These are phyloP conservation scores for Beaufortia kweichowensis DNA, from an alignment of 2,113 vertebrate species.

Conservation along the genomic window DNA sequence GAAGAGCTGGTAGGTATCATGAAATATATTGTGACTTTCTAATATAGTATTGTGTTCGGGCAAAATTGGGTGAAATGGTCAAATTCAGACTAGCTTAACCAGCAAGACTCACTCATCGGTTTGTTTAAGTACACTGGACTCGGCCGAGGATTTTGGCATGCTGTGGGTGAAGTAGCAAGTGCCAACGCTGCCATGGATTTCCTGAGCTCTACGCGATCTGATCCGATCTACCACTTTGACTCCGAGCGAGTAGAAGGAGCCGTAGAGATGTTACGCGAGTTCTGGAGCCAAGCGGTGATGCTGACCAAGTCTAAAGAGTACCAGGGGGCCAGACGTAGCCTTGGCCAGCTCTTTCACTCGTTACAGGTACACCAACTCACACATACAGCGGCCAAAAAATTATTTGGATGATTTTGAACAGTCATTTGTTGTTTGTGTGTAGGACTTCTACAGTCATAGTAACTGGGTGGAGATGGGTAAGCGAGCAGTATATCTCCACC, in stretches of 20 bases:
- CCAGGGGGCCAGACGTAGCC: slow-evolving; percentile 70
- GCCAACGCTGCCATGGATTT: slow-evolving; percentile 84
- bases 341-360: slow-evolving; percentile 80
- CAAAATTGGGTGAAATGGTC: too few species aligned
- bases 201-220: slow-evolving; percentile 67
- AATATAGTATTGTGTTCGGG: not conserved
- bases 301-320: slow-evolving; percentile 70
- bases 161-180: slow-evolving; percentile 77
- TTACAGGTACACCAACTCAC: slow-evolving; percentile 78
- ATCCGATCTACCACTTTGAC: slow-evolving; percentile 85
- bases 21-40: not conserved
- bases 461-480: slow-evolving; percentile 88
- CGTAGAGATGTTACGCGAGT: slow-evolving; percentile 60
- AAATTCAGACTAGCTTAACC: too few species aligned
- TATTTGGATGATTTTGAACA: too few species aligned
- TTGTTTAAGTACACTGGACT: slow-evolving; percentile 61
- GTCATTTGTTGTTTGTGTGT: slow-evolving; percentile 18
- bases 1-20: slow-evolving; percentile 58
- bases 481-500: slow-evolving; percentile 72
- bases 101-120: slow-evolving; percentile 40
- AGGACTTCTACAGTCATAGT: slow-evolving; percentile 92
- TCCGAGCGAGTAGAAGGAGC: slow-evolving; percentile 73
- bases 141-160: slow-evolving; percentile 76
- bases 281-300: slow-evolving; percentile 71
- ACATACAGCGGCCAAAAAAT: too few species aligned